Evolutionary conservation across 2,113 vertebrate species (phyloP).

Genomic region (Sclerurus mexicanus): DNA sequence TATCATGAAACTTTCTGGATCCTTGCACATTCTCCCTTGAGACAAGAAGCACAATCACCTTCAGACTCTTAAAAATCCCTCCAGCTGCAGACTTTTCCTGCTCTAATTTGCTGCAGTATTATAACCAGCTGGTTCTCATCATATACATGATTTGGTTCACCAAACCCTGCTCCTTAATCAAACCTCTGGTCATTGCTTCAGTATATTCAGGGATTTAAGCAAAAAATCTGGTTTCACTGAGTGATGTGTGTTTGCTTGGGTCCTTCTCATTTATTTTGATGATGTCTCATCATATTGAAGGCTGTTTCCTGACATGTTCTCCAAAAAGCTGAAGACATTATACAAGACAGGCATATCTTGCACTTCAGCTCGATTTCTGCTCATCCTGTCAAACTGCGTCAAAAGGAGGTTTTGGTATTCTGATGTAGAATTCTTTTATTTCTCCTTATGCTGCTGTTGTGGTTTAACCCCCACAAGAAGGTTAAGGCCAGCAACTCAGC

Average conservation of each 20-base stretch:
- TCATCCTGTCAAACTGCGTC: background rate
- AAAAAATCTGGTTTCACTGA: background rate
- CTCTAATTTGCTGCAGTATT: background rate
- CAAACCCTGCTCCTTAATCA: background rate
- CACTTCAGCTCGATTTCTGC: slow-evolving; percentile 36
- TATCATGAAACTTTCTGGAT: background rate
- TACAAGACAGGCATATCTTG: background rate
- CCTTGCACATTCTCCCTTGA: background rate
- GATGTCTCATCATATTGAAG: background rate
- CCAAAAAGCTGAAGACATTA: slow-evolving; percentile 3
- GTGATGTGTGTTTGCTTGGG: background rate
- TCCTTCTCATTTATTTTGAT: background rate
- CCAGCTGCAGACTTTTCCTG: background rate
- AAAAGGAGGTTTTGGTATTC: background rate
- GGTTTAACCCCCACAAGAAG: background rate
- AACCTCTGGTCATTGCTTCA: background rate
- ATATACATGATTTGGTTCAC: background rate
- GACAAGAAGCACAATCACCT: background rate
- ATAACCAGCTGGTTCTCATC: background rate
- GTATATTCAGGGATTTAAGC: background rate
- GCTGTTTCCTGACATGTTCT: background rate
- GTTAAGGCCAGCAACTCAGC: background rate
- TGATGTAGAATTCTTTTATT: background rate
- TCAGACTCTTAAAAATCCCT: background rate
- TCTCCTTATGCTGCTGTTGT: background rate